These are phyloP conservation scores for Numida meleagris DNA, from an alignment of 2,113 vertebrate species.

Conservation along the genomic window DNA sequence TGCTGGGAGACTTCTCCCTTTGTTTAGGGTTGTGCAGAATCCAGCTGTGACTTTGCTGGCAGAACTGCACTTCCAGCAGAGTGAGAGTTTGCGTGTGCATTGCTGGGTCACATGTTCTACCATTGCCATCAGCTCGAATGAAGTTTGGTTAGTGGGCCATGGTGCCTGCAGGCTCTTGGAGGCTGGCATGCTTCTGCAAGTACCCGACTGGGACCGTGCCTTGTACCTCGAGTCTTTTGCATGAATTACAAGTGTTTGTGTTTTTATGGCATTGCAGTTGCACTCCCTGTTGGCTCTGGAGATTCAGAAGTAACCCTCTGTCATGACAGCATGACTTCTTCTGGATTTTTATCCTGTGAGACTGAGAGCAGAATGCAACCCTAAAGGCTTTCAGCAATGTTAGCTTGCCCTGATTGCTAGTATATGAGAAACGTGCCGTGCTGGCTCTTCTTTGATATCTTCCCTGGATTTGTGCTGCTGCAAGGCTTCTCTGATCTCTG, in stretches of 20 bases:
- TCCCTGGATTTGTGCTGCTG: slow-evolving; percentile 4
- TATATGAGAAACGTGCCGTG: neutral
- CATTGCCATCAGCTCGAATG: neutral
- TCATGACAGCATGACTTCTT: slow-evolving; percentile 2
- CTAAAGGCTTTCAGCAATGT: slow-evolving; percentile 7
- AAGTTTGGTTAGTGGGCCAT: neutral
- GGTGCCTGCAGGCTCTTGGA: neutral
- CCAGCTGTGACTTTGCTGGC: neutral
- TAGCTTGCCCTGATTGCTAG: neutral
- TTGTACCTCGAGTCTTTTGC: neutral
- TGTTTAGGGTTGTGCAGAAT: neutral
- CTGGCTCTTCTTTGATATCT: slow-evolving; percentile 27
- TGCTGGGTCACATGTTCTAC: neutral
- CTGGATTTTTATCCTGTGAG: neutral
- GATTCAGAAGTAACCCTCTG: neutral
- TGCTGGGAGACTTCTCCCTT: neutral
- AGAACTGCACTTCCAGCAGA: neutral
- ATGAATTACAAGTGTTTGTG: neutral
- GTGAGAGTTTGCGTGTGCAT: neutral
- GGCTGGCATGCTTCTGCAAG: neutral
- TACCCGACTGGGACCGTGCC: neutral
- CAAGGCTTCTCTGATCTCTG: slow-evolving; percentile 28
- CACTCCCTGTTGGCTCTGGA: slow-evolving; percentile 6
- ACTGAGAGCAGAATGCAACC: neutral
- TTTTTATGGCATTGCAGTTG: slow-evolving; percentile 11